A percentile compares a stretch with the other conserved stretches of the same genome.
phyloP scores from a whole-genome alignment of 2,888 invertebrate genomes.

The Macrophya annulata region DNA sequence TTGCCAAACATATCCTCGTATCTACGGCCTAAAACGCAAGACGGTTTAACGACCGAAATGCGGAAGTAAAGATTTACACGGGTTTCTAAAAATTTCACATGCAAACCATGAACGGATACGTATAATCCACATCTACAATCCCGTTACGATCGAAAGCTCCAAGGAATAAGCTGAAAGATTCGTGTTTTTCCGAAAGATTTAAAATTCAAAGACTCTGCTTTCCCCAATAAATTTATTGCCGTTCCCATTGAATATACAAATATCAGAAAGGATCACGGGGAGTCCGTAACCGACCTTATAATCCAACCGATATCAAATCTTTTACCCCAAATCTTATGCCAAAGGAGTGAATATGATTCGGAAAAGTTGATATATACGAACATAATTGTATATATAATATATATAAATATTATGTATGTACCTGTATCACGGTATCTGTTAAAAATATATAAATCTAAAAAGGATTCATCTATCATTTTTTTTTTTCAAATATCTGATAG shows the following conservation, averaged over 20 bases:
- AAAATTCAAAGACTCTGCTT: constrained; percentile 46
- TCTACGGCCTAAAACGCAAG: not conserved
- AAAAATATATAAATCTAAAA: too few species aligned
- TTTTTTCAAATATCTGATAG: too few species aligned
- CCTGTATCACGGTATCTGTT: too few species aligned
- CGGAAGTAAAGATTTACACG: constrained; percentile 40
- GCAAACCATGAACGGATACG: constrained; percentile 32
- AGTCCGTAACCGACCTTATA: not conserved
- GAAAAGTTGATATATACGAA: not conserved
- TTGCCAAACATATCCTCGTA: constrained; percentile 17
- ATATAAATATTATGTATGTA: too few species aligned
- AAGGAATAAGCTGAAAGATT: constrained; percentile 26
- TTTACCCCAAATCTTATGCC: not conserved
- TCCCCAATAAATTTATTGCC: constrained; percentile 29
- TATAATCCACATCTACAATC: constrained; percentile 35
- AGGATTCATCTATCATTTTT: too few species aligned
- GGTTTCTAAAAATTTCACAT: constrained; percentile 45
- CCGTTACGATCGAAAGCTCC: constrained; percentile 16
- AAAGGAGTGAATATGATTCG: not conserved
- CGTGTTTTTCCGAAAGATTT: constrained; percentile 25
- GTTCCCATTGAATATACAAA: constrained; percentile 7
- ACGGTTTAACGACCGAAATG: constrained; percentile 37
- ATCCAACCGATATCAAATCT: constrained; percentile 21
- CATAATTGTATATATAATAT: not conserved
- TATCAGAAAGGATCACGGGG: not conserved